phyloP scores from a whole-genome alignment of 2,113 vertebrate species.

The Redunca redunca region DNA sequence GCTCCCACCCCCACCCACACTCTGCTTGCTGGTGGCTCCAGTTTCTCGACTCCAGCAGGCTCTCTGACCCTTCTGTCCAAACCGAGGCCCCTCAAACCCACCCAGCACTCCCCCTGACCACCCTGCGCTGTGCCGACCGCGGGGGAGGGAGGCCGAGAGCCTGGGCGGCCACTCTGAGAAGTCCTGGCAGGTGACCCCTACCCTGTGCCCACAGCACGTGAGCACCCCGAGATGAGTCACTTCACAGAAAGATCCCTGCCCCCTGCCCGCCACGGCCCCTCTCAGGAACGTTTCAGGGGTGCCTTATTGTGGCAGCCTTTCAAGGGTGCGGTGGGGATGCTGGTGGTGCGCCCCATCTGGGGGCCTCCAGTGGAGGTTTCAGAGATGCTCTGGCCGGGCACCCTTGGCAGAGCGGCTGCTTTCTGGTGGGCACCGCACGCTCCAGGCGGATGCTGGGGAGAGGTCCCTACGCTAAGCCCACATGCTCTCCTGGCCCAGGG shows the following conservation, averaged over 20 bases:
- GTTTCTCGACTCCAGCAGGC: background rate
- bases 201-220: fast-evolving
- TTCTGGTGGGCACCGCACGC: background rate
- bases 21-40: background rate
- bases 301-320: background rate
- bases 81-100: too few relatives aligned
- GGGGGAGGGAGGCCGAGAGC: fast-evolving
- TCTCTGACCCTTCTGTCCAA: background rate
- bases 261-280: fast-evolving
- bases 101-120: fast-evolving
- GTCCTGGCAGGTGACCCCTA: too few relatives aligned
- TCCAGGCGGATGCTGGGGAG: background rate
- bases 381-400: background rate
- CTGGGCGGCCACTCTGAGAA: fast-evolving
- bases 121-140: fast-evolving
- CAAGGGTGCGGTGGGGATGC: background rate
- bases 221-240: background rate
- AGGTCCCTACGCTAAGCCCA: background rate
- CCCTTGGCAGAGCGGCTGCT: background rate
- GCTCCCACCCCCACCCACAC: background rate
- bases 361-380: background rate
- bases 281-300: background rate
- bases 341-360: fast-evolving
- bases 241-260: background rate
- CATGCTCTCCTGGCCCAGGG: background rate